Base-by-base conservation (phyloP, 2,888 invertebrate genomes). In the Platycheirus rosarum region DNA sequence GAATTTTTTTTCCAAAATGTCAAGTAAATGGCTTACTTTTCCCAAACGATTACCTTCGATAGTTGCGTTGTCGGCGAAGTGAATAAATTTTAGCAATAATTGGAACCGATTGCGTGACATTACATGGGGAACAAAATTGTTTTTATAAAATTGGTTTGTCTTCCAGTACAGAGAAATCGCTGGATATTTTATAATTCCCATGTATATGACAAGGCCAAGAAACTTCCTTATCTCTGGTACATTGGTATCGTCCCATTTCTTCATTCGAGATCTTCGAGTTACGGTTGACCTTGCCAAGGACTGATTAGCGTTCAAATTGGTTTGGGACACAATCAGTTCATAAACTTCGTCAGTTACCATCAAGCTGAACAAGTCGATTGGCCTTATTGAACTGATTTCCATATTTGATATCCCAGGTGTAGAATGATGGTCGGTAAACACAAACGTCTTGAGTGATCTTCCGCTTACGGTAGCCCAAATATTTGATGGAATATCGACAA, bases 311-410 rank as follows among this genome's bases (percentile, higher is more conserved):
- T 63, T 53, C 42, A 63, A 48, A 63, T 73, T 63, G 13, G 73
- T 53, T 46, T 73, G 46, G 20, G 14, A 29, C 37, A 55, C 65
- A 49, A 73, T 73, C 4, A 73, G 18, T 18, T 73, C 65, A 32
- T 63, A 73, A 14, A 73, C 49, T 16, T 71, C 51, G 32, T 62
- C 62, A 35, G 71, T 71, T 23, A 62, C 53, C 57, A 75, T 68
- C 37, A 75, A 11, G 14, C 51, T 66, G 26, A 65, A 65, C 51
- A 74, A 35, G 65, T 74, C 66, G 23, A 44, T 44, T 48, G 70
- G 70, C 16, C 48, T 70, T 57, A 70, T 60, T 48, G 70, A 23
- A 6, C 23, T 23, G 23, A 23, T 23, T 23, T 23, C 23, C 23
- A 29, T 23, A 23, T 23, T 23, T 23, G 23, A 23, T 23, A 23